Base-by-base conservation (phyloP, 1,140 invertebrate genomes). In the Eumaeus atala region DNA sequence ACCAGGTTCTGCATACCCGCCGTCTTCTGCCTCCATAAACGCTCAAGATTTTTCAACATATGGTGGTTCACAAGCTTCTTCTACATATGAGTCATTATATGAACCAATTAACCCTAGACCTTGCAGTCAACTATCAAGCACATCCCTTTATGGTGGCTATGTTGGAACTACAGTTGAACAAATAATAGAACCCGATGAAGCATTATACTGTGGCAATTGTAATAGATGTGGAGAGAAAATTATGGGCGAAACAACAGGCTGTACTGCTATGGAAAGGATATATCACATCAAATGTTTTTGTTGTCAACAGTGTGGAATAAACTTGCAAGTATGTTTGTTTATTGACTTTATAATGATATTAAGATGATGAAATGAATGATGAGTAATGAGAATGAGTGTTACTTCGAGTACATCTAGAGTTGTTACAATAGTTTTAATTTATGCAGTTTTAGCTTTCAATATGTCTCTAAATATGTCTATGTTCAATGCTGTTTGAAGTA, bases 221-320 rank as follows among this genome's bases (percentile, higher is more conserved):
- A 92, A 92, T 44, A 92, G 95, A 63, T 99, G 97, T 89, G 93
- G 93, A 0, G 92, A 95, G 66, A 94, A 95, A 76, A 95, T 99
- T n/a, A 91, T 97, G 62, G 96, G 96, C 0, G 97, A 98, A 83
- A 96, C 93, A n/a, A 96, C 93, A 57, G 97, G 97, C 0, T 98
- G 97, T 74, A 97, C 96, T 1, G 97, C 97, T 0, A 97, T 99
- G 95, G 96, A 97, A 68, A 93, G 97, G 78, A 92, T 99, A 33
- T 99, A 97, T 77, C 98, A 99, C 74, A 96, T 98, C 51, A 91
- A 91, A 56, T 99, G 98, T 75, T 99, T 99, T 75, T 95, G 93
- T 34, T 99, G 98, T 82, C 92, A 93, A 58, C 92, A 95, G 49
- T 99, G 98, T 84, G 93, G 93, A 51, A 93, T 94, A 14, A 95